Evolutionary conservation across 1,140 invertebrate species (phyloP), one percentile per base, ranked within the genome.

Genomic region (Saccostrea cuccullata): DNA sequence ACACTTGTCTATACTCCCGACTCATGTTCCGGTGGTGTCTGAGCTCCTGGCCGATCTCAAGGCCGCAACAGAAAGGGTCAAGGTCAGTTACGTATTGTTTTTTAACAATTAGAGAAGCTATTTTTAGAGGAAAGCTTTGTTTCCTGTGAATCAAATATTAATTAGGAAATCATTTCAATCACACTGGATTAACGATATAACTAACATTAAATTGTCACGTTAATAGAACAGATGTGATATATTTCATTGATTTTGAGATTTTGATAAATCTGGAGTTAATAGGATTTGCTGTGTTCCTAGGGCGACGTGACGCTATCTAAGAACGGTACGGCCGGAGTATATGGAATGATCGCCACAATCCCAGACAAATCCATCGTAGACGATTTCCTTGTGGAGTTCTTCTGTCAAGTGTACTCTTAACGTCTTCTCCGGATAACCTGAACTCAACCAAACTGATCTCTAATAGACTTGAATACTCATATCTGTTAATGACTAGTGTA

Each of bases 1-100:
- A 0, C 94, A 94, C 84, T 94, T 92, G 86, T 92, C 93, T 47
- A 94, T 94, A 17, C 86, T 94, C 9, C 94, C 93, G 1, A 92
- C 92, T 83, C 94, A 94, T 82, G 86, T 88, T 12, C 60, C 60
- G 20, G 90, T 92, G 0, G 90, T 84, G 0, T 91, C 92, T 30
- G 87, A 89, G 17, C 88, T 94, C 15, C 55, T 94, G 0, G 83
- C 85, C 0, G 93, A 92, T 47, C 89, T 94, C 5, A 86, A 90
- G 11, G 88, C 87, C 4, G 87, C 91, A 0, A 89, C 88, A 0
- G 56, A 90, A 8, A 83, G 89, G 55, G 92, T 90, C 55, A 92
- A 89, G 92, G 97, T 97, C 93, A 77, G 55, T 47, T 47, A 6
- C 5, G 47, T 47, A 47, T 47, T 47, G 1, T 36, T 36, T 9